A percentile compares a stretch with the other conserved stretches of the same genome.
Evolutionary conservation across 2,797 vertebrate genomes (phyloP).

Genomic region (Anguilla pacifica): DNA sequence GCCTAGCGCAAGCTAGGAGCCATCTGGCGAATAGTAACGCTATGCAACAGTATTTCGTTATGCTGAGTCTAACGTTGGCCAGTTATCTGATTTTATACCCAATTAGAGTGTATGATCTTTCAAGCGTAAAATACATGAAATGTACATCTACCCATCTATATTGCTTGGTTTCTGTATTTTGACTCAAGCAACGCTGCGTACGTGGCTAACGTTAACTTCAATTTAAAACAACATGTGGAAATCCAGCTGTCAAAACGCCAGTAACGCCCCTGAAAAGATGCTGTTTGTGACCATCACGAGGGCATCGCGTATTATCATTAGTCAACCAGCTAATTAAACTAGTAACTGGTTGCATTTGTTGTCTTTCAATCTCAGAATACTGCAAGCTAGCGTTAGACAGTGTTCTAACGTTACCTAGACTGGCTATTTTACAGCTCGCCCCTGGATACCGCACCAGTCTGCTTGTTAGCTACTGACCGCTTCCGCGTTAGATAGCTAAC

Average conservation of each 20-base stretch:
- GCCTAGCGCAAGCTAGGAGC: not conserved
- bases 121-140: not conserved
- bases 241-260: not conserved
- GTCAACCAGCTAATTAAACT: not conserved
- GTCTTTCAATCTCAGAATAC: not conserved
- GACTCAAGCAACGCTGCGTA: not conserved
- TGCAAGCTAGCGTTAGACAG: not conserved
- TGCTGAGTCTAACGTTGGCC: not conserved
- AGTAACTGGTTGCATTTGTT: not conserved
- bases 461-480: not conserved
- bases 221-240: not conserved
- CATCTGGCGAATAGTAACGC: not conserved
- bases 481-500: not conserved
- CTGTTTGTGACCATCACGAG: not conserved
- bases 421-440: not conserved
- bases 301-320: not conserved
- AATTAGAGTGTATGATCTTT: not conserved
- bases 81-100: not conserved
- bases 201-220: not conserved
- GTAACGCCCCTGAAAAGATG: not conserved
- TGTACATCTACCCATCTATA: not conserved
- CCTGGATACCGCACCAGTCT: not conserved
- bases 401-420: not conserved
- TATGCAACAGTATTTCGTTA: not conserved
- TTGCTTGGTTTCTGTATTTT: not conserved